Percentiles rank a stretch among this genome's conserved stretches.
These are phyloP conservation scores for Cinclus cinclus DNA, from an alignment of 2,113 vertebrate species.

Conservation along the genomic window DNA sequence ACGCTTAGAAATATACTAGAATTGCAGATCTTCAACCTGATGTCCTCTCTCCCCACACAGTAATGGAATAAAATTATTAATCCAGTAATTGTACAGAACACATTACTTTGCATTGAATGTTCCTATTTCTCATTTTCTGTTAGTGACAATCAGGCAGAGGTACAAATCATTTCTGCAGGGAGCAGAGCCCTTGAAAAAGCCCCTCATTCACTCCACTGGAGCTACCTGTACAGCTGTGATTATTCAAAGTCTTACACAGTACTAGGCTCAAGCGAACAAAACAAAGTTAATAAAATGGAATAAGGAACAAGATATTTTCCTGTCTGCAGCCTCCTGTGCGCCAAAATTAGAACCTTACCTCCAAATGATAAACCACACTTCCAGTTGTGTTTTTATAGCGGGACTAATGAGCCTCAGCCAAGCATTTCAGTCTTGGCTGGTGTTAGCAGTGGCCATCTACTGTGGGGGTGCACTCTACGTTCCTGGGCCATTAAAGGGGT, in stretches of 20 bases:
- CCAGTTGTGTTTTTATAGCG: neutral
- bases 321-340: constrained; percentile 46
- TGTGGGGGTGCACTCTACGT: neutral
- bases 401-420: neutral
- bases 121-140: constrained; percentile 88
- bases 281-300: constrained; percentile 78
- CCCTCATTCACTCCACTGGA: constrained; percentile 73
- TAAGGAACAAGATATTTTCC: constrained; percentile 72
- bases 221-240: constrained; percentile 77
- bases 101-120: constrained; percentile 93
- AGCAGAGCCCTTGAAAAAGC: constrained; percentile 76
- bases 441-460: neutral
- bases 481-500: neutral
- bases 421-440: neutral
- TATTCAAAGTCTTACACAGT: constrained; percentile 71
- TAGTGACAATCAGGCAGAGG: constrained; percentile 88
- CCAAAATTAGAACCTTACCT: constrained; percentile 60
- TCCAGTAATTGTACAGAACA: constrained; percentile 94
- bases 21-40: constrained; percentile 91
- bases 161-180: constrained; percentile 84
- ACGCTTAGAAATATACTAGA: constrained; percentile 94
- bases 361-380: constrained; percentile 28
- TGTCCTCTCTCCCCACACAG: constrained; percentile 84
- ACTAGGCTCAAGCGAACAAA: constrained; percentile 72
- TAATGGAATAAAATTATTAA: constrained; percentile 99